A percentile compares a stretch with the other conserved stretches of the same genome.
phyloP scores from a whole-genome alignment of 2,113 vertebrate species.

The Himantopus leucocephalus region DNA sequence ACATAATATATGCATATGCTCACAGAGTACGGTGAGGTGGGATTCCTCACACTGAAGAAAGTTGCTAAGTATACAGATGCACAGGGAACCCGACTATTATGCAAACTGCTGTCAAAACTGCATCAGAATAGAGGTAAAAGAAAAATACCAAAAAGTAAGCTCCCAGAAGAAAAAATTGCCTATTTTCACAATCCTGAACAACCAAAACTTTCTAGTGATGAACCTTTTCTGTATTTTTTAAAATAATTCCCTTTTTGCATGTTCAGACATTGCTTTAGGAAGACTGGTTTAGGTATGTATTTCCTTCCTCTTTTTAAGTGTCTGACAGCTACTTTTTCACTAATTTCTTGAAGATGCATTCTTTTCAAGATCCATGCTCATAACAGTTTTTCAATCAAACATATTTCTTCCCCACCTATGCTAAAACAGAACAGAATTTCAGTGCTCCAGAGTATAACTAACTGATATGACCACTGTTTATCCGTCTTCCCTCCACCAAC shows the following conservation, averaged over 20 bases:
- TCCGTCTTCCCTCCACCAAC: neutral
- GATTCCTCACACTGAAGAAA: neutral
- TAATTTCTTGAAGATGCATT: neutral
- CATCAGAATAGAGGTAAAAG: neutral
- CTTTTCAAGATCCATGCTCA: neutral
- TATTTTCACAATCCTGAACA: neutral
- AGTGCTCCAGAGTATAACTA: neutral
- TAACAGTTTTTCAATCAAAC: neutral
- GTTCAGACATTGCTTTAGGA: neutral
- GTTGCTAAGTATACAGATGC: neutral
- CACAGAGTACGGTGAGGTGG: neutral
- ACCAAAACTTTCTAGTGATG: neutral
- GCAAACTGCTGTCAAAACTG: neutral
- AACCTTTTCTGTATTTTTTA: neutral
- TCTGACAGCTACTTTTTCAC: neutral
- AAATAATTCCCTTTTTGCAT: neutral
- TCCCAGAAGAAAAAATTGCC: rapidly evolving
- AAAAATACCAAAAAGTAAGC: neutral
- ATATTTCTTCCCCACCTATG: neutral
- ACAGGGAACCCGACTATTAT: neutral
- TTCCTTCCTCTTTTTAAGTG: neutral
- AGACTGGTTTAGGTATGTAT: neutral
- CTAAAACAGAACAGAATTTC: neutral
- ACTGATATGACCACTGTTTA: neutral
- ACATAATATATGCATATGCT: neutral